phyloP scores from a whole-genome alignment of 2,113 vertebrate genomes.

The Tretioscincus oriximinensis region DNA sequence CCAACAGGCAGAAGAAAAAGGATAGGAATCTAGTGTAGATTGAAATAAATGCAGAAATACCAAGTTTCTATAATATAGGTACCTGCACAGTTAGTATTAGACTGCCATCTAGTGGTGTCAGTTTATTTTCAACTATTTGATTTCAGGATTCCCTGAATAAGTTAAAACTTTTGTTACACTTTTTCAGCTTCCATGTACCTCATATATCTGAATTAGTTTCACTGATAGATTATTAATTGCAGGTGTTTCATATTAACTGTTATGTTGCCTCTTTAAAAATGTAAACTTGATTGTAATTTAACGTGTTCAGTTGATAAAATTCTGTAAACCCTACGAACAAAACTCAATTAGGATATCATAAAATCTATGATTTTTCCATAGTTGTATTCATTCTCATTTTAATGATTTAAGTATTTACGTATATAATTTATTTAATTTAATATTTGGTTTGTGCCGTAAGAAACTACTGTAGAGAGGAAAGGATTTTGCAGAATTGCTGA shows the following conservation, averaged over 20 bases:
- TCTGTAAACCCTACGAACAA: neutral
- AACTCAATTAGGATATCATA: neutral
- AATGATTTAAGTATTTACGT: too few relatives aligned
- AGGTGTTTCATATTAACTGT: neutral
- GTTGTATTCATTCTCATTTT: neutral
- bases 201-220: neutral
- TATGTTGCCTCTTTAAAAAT: neutral
- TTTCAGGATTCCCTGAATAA: neutral
- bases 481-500: too few relatives aligned
- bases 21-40: too few relatives aligned
- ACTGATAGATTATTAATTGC: neutral
- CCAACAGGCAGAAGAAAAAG: too few relatives aligned
- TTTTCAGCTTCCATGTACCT: neutral
- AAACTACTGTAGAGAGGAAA: neutral
- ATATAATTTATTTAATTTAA: too few relatives aligned
- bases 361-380: neutral
- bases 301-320: neutral
- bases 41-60: too few relatives aligned
- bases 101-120: slow-evolving; percentile 61
- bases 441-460: neutral
- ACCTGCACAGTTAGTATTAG: slow-evolving; percentile 6
- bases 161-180: neutral
- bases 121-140: neutral
- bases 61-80: too few relatives aligned
- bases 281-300: neutral